Evolutionary conservation across 2,888 invertebrate species (phyloP).

Genomic region (Drosophila monieri): DNA sequence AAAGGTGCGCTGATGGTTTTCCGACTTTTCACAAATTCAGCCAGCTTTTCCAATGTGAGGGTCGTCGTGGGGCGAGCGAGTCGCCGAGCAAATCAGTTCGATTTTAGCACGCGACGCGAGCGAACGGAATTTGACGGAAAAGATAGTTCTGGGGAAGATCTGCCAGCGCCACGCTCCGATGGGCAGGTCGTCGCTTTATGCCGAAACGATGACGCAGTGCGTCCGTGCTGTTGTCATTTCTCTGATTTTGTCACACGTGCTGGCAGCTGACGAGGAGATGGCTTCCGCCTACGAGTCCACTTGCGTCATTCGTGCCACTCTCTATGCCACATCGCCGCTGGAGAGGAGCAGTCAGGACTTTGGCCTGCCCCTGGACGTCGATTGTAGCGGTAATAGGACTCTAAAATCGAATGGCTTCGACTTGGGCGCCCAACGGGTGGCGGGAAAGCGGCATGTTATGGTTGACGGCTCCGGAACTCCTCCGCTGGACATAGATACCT

Average conservation of each 20-base stretch:
- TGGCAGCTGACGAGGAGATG: conserved; percentile 24
- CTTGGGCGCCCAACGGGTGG: conserved; percentile 49
- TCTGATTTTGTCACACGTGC: conserved; percentile 44
- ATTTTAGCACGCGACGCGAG: conserved; percentile 58
- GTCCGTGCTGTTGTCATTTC: conserved; percentile 21
- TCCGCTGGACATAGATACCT: conserved; percentile 64
- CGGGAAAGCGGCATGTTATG: conserved; percentile 61
- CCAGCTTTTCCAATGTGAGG: conserved; percentile 55
- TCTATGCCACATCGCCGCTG: conserved; percentile 46
- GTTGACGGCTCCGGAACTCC: conserved; percentile 79
- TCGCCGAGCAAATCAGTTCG: conserved; percentile 51
- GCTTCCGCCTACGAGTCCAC: conserved; percentile 25
- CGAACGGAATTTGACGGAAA: conserved; percentile 26
- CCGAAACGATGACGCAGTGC: conserved; percentile 56
- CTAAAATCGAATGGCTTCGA: conserved; percentile 30
- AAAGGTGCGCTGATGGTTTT: conserved; percentile 45
- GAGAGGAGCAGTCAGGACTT: conserved; percentile 52
- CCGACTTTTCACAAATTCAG: conserved; percentile 34
- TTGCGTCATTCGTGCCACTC: conserved; percentile 67
- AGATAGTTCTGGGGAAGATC: conserved; percentile 8
- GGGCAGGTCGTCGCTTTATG: conserved; percentile 45
- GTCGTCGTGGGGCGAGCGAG: conserved; percentile 37
- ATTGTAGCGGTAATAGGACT: conserved; percentile 54
- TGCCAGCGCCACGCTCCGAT: conserved; percentile 58
- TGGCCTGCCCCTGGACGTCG: conserved; percentile 73